Evolutionary conservation across 2,888 invertebrate species (phyloP), one percentile per base, ranked within the genome.

Genomic region (Luperina testacea): DNA sequence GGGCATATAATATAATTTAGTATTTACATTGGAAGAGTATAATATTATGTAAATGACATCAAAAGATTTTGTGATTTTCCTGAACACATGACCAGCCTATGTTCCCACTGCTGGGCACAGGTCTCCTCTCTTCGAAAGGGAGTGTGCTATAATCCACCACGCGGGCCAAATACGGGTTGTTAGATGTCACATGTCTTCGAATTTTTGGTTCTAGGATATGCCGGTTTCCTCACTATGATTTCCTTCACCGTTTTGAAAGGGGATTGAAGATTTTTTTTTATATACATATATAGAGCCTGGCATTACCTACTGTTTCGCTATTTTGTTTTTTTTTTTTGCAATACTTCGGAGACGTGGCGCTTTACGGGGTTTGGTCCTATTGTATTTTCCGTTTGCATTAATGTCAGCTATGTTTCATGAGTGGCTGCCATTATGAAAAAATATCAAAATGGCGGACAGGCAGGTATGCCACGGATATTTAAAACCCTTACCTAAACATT

Each of bases 1-100:
- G 13, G 11, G 9, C 48, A 72, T 32, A 32, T 32, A 72, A 77
- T 63, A 68, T 68, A 13, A 65, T 71, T 67, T n/a, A 63, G 24
- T 63, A 38, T 59, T 67, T 57, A 57, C 20, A 38, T 81, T 38
- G 20, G 9, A 48, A 57, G 17, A 75, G 65, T 45, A n/a, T 27
- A 11, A n/a, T 27, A 17, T 11, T 17, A 57, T 8, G 20, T 9
- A 27, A 24, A 24, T 45, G 45, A 72, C 24, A 17, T 32, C 4
- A 32, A 24, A 57, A 9, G 2, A 17, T 5, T 24, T 13, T 38
- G 9, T 65, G 24, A 3, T 20, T 38, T 51, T 73, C 2, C 38
- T 53, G 13, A 42, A 57, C 57, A 24, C 4, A n/a, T n/a, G 1
- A 57, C 1, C 24, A 24, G 57, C 24, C 11, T 57, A 24, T 57